These are phyloP conservation scores for Erpetoichthys calabaricus DNA, from an alignment of 2,797 vertebrate genomes.

Conservation along the genomic window DNA sequence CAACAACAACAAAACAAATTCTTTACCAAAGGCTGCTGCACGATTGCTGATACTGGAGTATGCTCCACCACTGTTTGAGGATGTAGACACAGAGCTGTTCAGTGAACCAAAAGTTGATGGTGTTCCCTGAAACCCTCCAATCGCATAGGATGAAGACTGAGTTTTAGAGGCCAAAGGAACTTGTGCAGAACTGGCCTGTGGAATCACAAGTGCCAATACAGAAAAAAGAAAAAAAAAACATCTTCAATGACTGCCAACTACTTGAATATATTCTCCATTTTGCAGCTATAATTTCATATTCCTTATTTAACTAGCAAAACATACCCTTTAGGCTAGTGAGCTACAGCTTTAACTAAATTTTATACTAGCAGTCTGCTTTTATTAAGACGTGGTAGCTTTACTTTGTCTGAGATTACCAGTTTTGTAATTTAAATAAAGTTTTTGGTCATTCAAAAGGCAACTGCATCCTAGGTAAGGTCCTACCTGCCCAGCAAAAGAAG, in stretches of 20 bases:
- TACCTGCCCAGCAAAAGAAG: constrained; percentile 73
- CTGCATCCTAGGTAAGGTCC: not conserved
- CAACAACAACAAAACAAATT: not conserved
- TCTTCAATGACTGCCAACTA: too few relatives aligned
- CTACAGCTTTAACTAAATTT: too few relatives aligned
- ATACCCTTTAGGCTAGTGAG: too few relatives aligned
- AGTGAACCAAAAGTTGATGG: constrained; percentile 57
- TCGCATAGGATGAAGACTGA: constrained; percentile 49
- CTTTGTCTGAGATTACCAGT: too few relatives aligned
- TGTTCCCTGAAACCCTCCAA: constrained; percentile 58
- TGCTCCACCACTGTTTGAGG: constrained; percentile 22
- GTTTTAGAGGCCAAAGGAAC: constrained; percentile 56
- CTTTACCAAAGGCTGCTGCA: constrained; percentile 40
- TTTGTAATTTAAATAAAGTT: too few relatives aligned
- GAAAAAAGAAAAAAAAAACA: too few relatives aligned
- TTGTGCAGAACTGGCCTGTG: constrained; percentile 30
- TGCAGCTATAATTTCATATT: too few relatives aligned
- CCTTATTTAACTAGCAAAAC: too few relatives aligned
- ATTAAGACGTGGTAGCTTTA: too few relatives aligned
- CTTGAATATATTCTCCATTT: too few relatives aligned
- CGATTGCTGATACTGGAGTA: constrained; percentile 37
- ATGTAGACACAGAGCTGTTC: constrained; percentile 27
- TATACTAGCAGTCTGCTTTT: too few relatives aligned
- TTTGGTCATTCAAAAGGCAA: not conserved
- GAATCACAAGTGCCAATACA: accelerated